Percentiles rank a stretch among this genome's conserved stretches.
Evolutionary conservation across 2,888 invertebrate species (phyloP).

Genomic region (Macroteleia sp.): DNA sequence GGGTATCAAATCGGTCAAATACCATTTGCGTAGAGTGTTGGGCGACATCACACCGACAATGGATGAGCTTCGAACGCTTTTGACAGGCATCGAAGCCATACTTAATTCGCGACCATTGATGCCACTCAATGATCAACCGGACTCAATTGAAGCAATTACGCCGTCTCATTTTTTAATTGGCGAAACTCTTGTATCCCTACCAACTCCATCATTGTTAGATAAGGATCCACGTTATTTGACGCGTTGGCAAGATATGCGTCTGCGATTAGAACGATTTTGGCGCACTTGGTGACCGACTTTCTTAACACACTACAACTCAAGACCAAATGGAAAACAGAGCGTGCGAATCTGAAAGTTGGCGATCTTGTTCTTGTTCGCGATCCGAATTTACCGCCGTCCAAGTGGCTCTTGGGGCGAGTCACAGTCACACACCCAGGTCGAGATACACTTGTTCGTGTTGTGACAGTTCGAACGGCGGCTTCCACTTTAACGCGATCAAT

Average conservation of each 20-base stretch:
- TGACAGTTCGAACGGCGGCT: background rate
- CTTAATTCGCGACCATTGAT: background rate
- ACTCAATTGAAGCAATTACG: background rate
- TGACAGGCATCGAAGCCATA: background rate
- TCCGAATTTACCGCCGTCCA: background rate
- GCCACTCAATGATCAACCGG: background rate
- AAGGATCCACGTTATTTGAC: background rate
- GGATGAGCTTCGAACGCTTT: background rate
- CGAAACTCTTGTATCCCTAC: background rate
- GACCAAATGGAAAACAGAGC: background rate
- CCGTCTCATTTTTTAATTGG: background rate
- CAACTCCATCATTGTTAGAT: background rate
- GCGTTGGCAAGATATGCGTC: background rate
- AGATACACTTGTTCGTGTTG: constrained; percentile 4
- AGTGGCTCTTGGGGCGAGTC: constrained; percentile 3
- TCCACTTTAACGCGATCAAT: background rate
- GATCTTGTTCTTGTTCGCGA: background rate
- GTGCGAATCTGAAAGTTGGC: background rate
- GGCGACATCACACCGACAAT: background rate
- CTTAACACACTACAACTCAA: background rate
- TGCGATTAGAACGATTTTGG: background rate
- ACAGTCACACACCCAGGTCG: background rate
- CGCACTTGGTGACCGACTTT: background rate
- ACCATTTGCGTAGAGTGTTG: background rate
- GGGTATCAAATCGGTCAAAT: background rate